Base-by-base conservation (phyloP, 2,797 vertebrate species). In the Urosaurus nigricauda region DNA sequence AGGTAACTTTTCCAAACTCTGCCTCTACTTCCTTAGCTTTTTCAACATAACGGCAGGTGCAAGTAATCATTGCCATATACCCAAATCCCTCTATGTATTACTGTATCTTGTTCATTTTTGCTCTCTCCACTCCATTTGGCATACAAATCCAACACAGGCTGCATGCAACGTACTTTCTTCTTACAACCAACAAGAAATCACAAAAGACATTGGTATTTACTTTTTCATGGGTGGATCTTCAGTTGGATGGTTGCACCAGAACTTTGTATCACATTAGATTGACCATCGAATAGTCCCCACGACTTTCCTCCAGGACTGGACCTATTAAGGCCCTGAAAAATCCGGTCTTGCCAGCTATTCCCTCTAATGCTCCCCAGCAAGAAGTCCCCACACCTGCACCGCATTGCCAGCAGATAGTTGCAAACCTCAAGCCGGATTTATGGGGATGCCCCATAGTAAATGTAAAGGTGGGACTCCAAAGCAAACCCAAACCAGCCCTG, bases 201-300 rank as follows among this genome's bases (percentile, higher is more conserved):
- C 9, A n/a, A 53, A 85, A 85, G 16, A 19, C 24, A 16, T 6
- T 13, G 58, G 51, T 32, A 86, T 84, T 96, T 80, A 98, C 99
- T 97, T 98, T 98, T 91, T 99, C 98, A 0, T 99, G 98, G 93
- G 99, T 98, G 85, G 99, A 98, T 93, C 99, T 97, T 83, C 98
- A 97, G 93, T 99, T 99, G 65, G 98, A 99, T 0, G 98, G 98
- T 79, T 99, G 99, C 16, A 99, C 98, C 89, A 99, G 95, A 88
- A 99, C 98, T 93, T 98, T 99, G 94, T 99, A 97, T 0, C 98
- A 98, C 43, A 98, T n/a, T n/a, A n/a, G n/a, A n/a, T n/a, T n/a
- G n/a, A n/a, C n/a, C n/a, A n/a, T n/a, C n/a, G n/a, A n/a, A n/a
- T n/a, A n/a, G n/a, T n/a, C n/a, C n/a, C n/a, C n/a, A n/a, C n/a